Evolutionary conservation across 2,888 invertebrate genomes (phyloP).

Genomic region (Aleiodes testaceus): DNA sequence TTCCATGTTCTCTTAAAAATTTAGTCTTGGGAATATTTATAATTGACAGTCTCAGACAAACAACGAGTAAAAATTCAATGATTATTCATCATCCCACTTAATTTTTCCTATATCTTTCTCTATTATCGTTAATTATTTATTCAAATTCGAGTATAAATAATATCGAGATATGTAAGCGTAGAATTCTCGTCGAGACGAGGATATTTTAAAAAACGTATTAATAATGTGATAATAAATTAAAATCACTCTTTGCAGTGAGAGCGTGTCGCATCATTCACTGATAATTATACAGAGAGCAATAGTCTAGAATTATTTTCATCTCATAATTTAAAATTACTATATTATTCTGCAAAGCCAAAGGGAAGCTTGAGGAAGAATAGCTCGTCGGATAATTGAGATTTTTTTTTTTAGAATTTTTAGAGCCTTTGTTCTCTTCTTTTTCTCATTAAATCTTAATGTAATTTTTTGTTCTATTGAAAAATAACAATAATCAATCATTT

Average conservation of each 20-base stretch:
- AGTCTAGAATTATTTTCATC: conserved; percentile 9
- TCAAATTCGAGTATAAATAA: conserved; percentile 12
- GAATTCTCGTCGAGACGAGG: conserved; percentile 23
- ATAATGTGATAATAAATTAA: conserved; percentile 13
- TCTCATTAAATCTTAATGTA: not conserved
- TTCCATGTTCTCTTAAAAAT: conserved; percentile 27
- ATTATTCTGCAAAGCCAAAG: no score
- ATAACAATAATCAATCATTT: not conserved
- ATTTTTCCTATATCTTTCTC: not conserved
- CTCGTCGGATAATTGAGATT: no score
- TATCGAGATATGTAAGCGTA: conserved; percentile 34
- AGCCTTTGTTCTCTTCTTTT: no score
- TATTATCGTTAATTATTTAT: not conserved
- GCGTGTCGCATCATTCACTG: not conserved
- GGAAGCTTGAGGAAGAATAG: no score
- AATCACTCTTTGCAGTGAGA: not conserved
- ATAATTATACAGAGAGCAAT: conserved; percentile 18
- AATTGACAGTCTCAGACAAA: conserved; percentile 42
- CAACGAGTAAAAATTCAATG: conserved; percentile 19
- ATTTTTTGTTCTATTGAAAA: not conserved
- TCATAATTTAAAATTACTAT: no score
- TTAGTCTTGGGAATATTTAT: conserved; percentile 36
- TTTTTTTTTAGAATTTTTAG: no score
- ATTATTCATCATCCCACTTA: conserved; percentile 22
- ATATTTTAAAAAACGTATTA: not conserved